Evolutionary conservation across 1,140 invertebrate species (phyloP).

Genomic region (Chironomus tepperi): DNA sequence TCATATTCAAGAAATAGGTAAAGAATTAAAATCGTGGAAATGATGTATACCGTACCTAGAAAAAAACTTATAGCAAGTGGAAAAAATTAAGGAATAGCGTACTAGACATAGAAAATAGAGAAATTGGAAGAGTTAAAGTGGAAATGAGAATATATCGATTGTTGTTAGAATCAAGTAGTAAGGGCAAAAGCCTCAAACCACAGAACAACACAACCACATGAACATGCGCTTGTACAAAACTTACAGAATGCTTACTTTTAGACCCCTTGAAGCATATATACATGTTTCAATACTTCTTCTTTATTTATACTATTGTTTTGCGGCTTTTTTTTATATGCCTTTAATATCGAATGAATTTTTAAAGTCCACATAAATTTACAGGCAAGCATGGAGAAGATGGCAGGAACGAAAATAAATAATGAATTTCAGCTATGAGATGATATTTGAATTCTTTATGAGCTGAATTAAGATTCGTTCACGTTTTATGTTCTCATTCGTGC

Average conservation of each 20-base stretch:
- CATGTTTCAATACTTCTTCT: too few species aligned
- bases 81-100: too few species aligned
- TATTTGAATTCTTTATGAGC: not conserved
- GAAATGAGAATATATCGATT: not conserved
- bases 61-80: too few species aligned
- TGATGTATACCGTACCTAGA: too few species aligned
- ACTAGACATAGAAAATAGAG: too few species aligned
- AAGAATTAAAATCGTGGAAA: too few species aligned
- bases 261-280: too few species aligned
- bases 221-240: not conserved
- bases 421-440: not conserved
- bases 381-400: not conserved
- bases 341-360: not conserved
- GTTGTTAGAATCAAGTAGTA: not conserved
- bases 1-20: too few species aligned
- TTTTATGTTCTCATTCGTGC: not conserved
- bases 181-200: not conserved
- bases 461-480: not conserved
- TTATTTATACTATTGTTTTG: not conserved
- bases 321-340: not conserved
- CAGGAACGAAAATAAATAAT: not conserved
- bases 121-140: too few species aligned
- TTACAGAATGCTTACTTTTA: too few species aligned
- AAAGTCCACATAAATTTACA: too few species aligned
- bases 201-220: not conserved